Base-by-base conservation (phyloP, 1,140 invertebrate genomes). In the Drosophila suzukii region DNA sequence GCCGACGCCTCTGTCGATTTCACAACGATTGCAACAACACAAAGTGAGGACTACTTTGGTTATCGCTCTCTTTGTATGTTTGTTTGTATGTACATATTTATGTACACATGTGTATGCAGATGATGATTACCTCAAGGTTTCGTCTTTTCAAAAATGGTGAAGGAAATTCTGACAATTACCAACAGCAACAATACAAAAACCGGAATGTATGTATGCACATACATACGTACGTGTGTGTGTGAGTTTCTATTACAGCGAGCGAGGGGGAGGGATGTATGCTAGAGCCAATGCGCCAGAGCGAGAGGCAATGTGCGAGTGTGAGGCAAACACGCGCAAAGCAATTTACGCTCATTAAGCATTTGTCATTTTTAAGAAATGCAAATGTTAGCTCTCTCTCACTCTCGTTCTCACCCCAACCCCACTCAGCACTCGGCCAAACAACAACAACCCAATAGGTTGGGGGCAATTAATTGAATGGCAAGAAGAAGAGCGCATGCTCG, bases 261-360 rank as follows among this genome's bases (percentile, higher is more conserved):
- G 39, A 47, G 56, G 47, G 30, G 34, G 41, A 32, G 39, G 8
- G 27, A 10, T 24, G 13, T 11, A 24, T 11, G 27, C 8, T 41
- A 17, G 1, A 8, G 15, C n/a, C 5, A 32, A 67, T 41, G 46
- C n/a, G 36, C n/a, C 6, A 68, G 60, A 66, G 43, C n/a, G 56
- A 38, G 67, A 46, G 59, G 75, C 34, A 39, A 59, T 15, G 27
- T 17, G 15, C 10, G 39, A 41, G 65, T 39, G 62, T 57, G 55
- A 58, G 51, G 59, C 83, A 86, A 83, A 79, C 82, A 75, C 75
- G 82, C 79, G 83, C 83, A 83, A 58, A 81, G 75, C 75, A 86
- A 86, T 89, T 86, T 86, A 73, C 75, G 79, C 82, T 88, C 75
- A 86, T 86, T 89, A 88, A 80, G 68, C 79, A 83, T 89, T 89